Base-by-base conservation (phyloP, 1,140 invertebrate species). In the Drosophila pachea region DNA sequence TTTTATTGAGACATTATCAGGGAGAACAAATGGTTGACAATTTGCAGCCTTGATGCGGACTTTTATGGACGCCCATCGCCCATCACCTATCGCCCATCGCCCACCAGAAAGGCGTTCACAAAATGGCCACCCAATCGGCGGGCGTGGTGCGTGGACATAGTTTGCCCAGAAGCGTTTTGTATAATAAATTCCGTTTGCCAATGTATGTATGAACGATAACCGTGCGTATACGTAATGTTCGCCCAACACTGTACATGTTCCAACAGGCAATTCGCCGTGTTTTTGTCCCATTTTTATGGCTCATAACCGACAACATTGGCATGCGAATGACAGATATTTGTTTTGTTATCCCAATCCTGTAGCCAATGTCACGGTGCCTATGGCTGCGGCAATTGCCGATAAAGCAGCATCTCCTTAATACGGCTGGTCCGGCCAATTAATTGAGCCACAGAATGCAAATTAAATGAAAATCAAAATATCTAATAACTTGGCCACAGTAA, bases 1-100 rank as follows among this genome's bases (percentile, higher is more conserved):
- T 84, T 84, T 84, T 84, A 84, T 84, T 84, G 79, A 76, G 79
- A 76, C 79, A 84, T 84, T 84, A 84, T 84, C 79, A 79, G 79
- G 66, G 63, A 61, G 86, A 84, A 86, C 83, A 86, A 86, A 86
- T 83, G 73, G 65, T n/a, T 58, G 52, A 84, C 79, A 79, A 79
- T 84, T 84, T 84, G 76, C 62, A 62, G 73, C 58, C 49, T 64
- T 67, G 69, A 43, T 49, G 67, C 60, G 64, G 67, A 22, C 60
- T 84, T 84, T 84, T 84, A 84, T 79, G 73, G 56, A 29, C 58
- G 52, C 40, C 22, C 14, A 29, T 5, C 73, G 35, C 50, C 62
- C 68, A 58, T 22, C 22, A 3, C 22, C 22, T 22, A 58, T 22
- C 58, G 52, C 40, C 22, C 14, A 29, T 5, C 73, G 35, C 50